These are phyloP conservation scores for Himantopus leucocephalus DNA, from an alignment of 2,113 vertebrate genomes.

Conservation along the genomic window DNA sequence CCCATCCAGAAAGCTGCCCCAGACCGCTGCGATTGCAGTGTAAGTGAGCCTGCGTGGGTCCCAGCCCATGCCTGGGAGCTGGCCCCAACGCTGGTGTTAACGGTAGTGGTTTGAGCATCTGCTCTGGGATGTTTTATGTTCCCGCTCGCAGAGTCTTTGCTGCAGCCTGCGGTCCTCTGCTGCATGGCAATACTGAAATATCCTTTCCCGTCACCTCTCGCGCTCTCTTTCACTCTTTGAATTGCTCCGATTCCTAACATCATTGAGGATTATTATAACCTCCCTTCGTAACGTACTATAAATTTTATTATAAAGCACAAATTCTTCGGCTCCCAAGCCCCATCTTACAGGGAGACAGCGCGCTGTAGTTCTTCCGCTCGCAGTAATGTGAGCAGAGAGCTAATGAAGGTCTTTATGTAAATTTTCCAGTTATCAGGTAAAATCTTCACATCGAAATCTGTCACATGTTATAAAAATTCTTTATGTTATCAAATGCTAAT, in stretches of 20 bases:
- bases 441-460: slow-evolving; percentile 77
- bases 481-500: slow-evolving; percentile 82
- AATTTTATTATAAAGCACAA: slow-evolving; percentile 75
- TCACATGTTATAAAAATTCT: slow-evolving; percentile 81
- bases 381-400: slow-evolving; percentile 73
- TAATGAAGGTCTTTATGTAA: slow-evolving; percentile 82
- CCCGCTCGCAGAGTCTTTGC: neutral
- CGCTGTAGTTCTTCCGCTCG: slow-evolving; percentile 60
- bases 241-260: slow-evolving; percentile 72
- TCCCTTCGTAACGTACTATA: slow-evolving; percentile 65
- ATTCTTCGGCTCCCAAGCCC: slow-evolving; percentile 71
- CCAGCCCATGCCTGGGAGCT: accelerated
- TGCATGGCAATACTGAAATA: slow-evolving; percentile 62
- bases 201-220: slow-evolving; percentile 8
- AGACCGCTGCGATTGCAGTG: neutral
- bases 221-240: slow-evolving; percentile 50
- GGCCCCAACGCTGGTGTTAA: accelerated
- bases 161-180: neutral
- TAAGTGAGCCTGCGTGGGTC: accelerated
- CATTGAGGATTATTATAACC: slow-evolving; percentile 76
- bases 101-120: neutral
- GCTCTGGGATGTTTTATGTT: neutral
- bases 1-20: slow-evolving; percentile 8
- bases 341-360: slow-evolving; percentile 60
- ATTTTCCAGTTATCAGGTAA: slow-evolving; percentile 80